Conservation (phyloP, 2,113 vertebrate genomes). For the Mionectes macconnelli region DNA sequence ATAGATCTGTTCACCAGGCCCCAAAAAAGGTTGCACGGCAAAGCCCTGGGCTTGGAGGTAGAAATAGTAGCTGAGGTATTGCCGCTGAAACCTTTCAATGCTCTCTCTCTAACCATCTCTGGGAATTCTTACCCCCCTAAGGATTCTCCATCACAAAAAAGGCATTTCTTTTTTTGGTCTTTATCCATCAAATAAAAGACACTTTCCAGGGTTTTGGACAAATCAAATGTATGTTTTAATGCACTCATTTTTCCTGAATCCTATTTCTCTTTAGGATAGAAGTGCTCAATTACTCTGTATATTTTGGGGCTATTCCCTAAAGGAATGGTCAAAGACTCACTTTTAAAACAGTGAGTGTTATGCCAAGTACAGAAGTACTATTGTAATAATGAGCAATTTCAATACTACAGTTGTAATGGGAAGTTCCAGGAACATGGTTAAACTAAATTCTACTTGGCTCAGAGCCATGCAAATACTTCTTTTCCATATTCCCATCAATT, state of each 20-base stretch:
- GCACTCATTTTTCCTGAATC: background rate
- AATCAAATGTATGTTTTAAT: background rate
- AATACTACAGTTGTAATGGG: background rate
- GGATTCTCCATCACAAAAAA: background rate
- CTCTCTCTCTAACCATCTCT: background rate
- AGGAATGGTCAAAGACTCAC: background rate
- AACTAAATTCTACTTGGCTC: constrained; percentile 18
- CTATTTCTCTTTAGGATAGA: background rate
- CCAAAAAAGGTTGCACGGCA: background rate
- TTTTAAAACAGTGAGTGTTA: background rate
- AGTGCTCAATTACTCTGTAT: background rate
- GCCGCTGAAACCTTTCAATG: background rate
- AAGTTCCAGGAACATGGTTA: constrained; percentile 28
- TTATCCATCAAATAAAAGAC: background rate
- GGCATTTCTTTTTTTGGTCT: background rate
- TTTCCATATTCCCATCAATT: constrained; percentile 22
- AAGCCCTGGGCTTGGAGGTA: background rate
- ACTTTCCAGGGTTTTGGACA: background rate
- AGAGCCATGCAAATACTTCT: constrained; percentile 4
- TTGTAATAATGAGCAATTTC: constrained; percentile 19
- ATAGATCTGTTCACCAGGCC: background rate
- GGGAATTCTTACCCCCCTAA: background rate
- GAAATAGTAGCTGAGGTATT: background rate
- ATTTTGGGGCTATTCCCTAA: background rate
- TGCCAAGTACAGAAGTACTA: constrained; percentile 1